phyloP scores from a whole-genome alignment of 2,888 invertebrate genomes.

The Cryptus armator region DNA sequence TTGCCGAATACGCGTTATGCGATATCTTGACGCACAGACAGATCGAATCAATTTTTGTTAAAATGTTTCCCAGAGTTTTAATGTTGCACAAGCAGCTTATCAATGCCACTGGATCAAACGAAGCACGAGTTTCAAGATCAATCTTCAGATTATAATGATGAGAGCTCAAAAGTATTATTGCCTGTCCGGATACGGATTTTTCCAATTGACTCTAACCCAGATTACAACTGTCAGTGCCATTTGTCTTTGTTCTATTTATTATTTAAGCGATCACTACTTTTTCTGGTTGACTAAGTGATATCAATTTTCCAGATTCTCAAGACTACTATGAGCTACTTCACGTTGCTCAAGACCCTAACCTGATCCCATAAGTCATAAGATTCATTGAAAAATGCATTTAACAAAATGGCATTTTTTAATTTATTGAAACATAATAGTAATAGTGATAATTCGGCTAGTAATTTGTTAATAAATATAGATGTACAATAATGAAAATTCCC shows the following conservation, averaged over 20 bases:
- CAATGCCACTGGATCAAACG: conserved; percentile 56
- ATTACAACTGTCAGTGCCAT: conserved; percentile 46
- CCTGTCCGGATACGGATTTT: conserved; percentile 56
- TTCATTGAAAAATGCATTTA: neutral
- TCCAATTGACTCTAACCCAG: conserved; percentile 40
- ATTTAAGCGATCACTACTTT: neutral
- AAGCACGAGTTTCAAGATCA: conserved; percentile 38
- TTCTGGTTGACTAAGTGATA: neutral
- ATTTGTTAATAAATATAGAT: no score
- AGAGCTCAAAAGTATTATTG: conserved; percentile 51
- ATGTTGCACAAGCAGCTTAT: conserved; percentile 55
- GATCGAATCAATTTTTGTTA: neutral
- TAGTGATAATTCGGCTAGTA: no score
- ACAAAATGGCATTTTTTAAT: no score
- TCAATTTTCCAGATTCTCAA: conserved; percentile 30
- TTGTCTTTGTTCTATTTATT: no score
- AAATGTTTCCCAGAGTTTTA: neutral
- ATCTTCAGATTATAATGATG: conserved; percentile 56
- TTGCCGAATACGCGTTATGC: neutral
- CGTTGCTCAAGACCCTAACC: conserved; percentile 36
- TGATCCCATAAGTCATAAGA: neutral
- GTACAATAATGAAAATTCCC: no score
- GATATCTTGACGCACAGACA: neutral
- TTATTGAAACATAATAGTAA: no score
- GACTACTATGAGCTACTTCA: conserved; percentile 23